Conservation (phyloP, 2,888 invertebrate genomes). For the Ceraclea dissimilis region DNA sequence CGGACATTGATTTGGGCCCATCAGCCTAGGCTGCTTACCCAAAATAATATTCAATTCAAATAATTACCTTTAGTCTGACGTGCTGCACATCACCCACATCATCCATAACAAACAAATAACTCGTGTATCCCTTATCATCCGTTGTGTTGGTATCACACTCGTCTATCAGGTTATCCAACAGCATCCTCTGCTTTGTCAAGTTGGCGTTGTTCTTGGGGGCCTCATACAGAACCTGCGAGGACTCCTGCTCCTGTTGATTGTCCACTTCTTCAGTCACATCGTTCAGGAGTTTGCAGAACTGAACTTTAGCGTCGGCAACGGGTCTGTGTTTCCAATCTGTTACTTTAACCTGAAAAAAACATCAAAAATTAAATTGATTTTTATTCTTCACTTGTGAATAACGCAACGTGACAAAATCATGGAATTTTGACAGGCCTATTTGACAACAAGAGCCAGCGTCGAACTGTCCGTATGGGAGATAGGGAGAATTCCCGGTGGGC, state of each 20-base stretch:
- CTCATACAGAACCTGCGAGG: conserved; percentile 11
- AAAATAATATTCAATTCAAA: not conserved
- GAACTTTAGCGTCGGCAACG: conserved; percentile 32
- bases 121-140: conserved; percentile 17
- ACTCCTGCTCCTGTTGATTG: conserved; percentile 1
- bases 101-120: conserved; percentile 1
- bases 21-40: too few species aligned
- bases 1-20: too few species aligned
- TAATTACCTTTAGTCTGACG: not conserved
- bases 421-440: not conserved
- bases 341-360: conserved; percentile 37
- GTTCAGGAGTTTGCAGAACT: conserved; percentile 35
- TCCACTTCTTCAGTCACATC: conserved; percentile 28
- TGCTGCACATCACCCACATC: not conserved
- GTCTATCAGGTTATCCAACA: conserved; percentile 8
- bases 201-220: not conserved
- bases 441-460: not conserved
- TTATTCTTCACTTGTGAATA: not conserved
- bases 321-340: conserved; percentile 43
- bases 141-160: conserved; percentile 17
- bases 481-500: too few species aligned
- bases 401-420: not conserved
- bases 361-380: too few species aligned
- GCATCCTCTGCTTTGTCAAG: not conserved
- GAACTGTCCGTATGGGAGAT: too few species aligned